These are phyloP conservation scores for Aleiodes leptofemur DNA, from an alignment of 2,888 invertebrate genomes.

Conservation along the genomic window DNA sequence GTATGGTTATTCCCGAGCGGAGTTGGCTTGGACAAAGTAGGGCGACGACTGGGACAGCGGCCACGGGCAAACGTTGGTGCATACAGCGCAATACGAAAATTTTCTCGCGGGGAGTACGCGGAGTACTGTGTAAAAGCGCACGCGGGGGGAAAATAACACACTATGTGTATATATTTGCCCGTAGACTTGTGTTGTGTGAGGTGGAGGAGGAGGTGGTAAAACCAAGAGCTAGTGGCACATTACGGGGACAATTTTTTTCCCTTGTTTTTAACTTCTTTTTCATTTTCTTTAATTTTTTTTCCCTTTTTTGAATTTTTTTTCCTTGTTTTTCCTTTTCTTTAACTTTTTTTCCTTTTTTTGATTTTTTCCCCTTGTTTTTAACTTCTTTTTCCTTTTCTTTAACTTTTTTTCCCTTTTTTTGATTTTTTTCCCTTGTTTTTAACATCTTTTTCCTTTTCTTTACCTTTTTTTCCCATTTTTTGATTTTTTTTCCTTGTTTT, in stretches of 20 bases:
- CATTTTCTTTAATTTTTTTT: too few species aligned
- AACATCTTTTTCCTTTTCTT: too few species aligned
- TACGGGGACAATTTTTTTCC: slow-evolving; percentile 4
- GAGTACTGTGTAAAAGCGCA: slow-evolving; percentile 58
- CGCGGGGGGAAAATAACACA: slow-evolving; percentile 34
- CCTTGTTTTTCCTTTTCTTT: too few species aligned
- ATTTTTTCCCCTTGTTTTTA: too few species aligned
- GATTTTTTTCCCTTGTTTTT: too few species aligned
- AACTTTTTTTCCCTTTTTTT: too few species aligned
- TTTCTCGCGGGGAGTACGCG: slow-evolving; percentile 58
- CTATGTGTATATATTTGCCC: neutral
- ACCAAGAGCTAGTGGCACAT: neutral
- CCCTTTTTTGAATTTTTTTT: too few species aligned
- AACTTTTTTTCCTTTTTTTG: too few species aligned
- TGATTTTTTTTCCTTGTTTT: too few species aligned
- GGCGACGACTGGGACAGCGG: slow-evolving; percentile 75
- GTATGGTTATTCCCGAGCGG: slow-evolving; percentile 49
- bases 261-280: too few species aligned
- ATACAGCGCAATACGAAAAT: slow-evolving; percentile 65
- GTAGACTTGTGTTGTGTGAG: neutral
- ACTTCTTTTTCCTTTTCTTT: too few species aligned
- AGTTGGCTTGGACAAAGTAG: slow-evolving; percentile 74
- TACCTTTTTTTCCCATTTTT: too few species aligned
- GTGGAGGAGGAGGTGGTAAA: slow-evolving; percentile 7
- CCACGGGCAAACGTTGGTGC: slow-evolving; percentile 71